Evolutionary conservation across 2,113 vertebrate species (phyloP).

Genomic region (Mormyrus iriodes): DNA sequence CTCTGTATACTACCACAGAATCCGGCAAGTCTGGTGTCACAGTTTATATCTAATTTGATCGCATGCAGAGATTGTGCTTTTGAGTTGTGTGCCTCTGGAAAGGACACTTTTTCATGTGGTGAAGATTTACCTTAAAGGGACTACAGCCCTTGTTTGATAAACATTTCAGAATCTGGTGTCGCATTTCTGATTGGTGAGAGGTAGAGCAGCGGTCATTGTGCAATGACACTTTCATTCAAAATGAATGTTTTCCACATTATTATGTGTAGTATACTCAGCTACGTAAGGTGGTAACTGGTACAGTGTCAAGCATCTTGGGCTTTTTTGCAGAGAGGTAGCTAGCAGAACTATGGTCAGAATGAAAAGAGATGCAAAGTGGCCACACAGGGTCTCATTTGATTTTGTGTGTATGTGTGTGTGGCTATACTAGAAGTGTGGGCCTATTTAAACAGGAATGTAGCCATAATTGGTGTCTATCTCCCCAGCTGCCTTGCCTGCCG

Average conservation of each 20-base stretch:
- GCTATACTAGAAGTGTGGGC: neutral
- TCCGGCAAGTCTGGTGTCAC: neutral
- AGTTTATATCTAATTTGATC: neutral
- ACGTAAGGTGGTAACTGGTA: neutral
- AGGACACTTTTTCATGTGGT: neutral
- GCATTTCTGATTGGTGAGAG: neutral
- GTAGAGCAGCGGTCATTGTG: neutral
- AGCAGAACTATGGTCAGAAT: neutral
- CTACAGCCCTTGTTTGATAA: neutral
- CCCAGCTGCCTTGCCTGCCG: neutral
- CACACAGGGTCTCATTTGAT: neutral
- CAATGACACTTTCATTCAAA: neutral
- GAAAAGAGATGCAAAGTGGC: neutral
- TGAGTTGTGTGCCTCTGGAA: neutral
- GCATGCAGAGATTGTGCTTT: neutral
- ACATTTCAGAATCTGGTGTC: neutral
- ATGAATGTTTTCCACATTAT: neutral
- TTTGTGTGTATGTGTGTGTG: neutral
- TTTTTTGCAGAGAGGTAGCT: neutral
- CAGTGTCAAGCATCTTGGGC: neutral
- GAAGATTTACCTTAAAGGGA: neutral
- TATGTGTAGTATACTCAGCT: neutral
- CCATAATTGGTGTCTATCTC: neutral
- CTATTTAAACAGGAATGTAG: neutral
- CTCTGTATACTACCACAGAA: neutral